Evolutionary conservation across 2,888 invertebrate species (phyloP).

Genomic region (Rhogogaster chlorosoma): DNA sequence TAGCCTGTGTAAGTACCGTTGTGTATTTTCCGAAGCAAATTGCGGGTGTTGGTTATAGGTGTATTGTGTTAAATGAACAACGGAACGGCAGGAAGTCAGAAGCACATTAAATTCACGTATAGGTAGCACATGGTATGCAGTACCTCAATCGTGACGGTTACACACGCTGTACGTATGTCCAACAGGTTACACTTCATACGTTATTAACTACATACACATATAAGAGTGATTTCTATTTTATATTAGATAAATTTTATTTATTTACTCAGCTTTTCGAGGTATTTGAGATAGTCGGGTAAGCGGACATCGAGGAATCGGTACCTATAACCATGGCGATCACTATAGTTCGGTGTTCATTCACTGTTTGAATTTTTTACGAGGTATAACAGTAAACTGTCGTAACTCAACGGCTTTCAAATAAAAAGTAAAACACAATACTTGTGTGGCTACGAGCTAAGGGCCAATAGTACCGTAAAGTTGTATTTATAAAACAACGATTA

Average conservation of each 20-base stretch:
- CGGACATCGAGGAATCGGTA: not conserved
- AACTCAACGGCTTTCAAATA: constrained; percentile 45
- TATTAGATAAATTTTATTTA: not conserved
- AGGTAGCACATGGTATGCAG: not conserved
- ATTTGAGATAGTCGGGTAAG: not conserved
- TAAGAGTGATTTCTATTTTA: not conserved
- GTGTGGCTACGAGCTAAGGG: constrained; percentile 17
- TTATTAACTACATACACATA: not conserved
- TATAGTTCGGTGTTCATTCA: constrained; percentile 47
- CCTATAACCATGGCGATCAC: not conserved
- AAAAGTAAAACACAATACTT: constrained; percentile 46
- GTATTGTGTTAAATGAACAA: constrained; percentile 10
- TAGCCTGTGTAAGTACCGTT: not conserved
- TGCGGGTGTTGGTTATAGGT: not conserved
- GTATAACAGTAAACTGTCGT: constrained; percentile 56
- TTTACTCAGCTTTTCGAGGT: not conserved
- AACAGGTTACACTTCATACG: not conserved
- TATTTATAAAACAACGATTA: constrained; percentile 34
- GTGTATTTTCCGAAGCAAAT: not conserved
- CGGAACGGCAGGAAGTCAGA: constrained; percentile 12
- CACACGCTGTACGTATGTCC: not conserved
- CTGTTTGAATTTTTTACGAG: constrained; percentile 55
- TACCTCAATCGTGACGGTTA: not conserved
- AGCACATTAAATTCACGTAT: constrained; percentile 23
- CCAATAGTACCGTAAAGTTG: constrained; percentile 28